phyloP scores from a whole-genome alignment of 2,113 vertebrate species.

The Crotalus viridis region DNA sequence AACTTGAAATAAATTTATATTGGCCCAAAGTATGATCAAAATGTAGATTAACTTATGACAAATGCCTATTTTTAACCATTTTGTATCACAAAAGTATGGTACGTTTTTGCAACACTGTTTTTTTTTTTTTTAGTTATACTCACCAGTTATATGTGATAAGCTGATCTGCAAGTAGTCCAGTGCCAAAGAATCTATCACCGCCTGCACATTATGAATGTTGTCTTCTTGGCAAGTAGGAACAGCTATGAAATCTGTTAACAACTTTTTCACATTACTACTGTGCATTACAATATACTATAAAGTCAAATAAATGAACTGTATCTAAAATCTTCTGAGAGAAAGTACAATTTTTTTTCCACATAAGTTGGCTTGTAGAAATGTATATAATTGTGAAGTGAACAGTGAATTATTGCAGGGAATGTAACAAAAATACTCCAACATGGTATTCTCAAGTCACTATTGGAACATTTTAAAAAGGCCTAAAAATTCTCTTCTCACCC shows the following conservation, averaged over 20 bases:
- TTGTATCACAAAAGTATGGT: not conserved
- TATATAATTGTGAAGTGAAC: not conserved
- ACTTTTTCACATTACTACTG: slow-evolving; percentile 4
- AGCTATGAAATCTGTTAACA: slow-evolving; percentile 81
- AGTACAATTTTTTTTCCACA: not conserved
- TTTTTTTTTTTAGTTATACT: slow-evolving; percentile 35
- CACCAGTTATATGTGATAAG: slow-evolving; percentile 95
- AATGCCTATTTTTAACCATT: not conserved
- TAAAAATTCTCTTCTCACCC: not conserved
- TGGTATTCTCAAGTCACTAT: not conserved
- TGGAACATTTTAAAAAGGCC: not conserved
- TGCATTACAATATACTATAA: not conserved
- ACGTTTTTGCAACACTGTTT: not conserved
- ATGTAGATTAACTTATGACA: not conserved
- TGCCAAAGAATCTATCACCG: slow-evolving; percentile 92
- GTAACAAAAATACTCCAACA: not conserved
- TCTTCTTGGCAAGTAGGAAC: slow-evolving; percentile 82
- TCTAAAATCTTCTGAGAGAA: not conserved
- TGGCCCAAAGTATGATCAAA: not conserved
- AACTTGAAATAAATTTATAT: not conserved
- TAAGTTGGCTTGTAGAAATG: not conserved
- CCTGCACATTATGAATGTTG: slow-evolving; percentile 90
- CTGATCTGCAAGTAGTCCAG: slow-evolving; percentile 97
- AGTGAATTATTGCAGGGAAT: not conserved
- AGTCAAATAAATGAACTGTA: not conserved